phyloP scores from a whole-genome alignment of 1,140 invertebrate genomes.

The Drosophila pachea region DNA sequence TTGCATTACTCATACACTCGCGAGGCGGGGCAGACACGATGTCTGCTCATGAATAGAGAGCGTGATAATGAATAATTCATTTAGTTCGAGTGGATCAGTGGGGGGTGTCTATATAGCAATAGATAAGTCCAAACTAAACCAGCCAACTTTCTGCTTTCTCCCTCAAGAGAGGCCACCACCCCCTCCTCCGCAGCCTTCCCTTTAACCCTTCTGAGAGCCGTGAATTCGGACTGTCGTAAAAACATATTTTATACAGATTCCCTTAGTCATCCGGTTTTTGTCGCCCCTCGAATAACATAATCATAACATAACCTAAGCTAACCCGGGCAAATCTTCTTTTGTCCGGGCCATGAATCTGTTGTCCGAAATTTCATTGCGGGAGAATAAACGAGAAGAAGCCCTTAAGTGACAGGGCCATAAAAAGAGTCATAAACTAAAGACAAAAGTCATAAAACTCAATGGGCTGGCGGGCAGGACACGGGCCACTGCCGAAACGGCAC shows the following conservation, averaged over 20 bases:
- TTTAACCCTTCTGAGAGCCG: too few relatives aligned
- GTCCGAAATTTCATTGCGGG: slow-evolving; percentile 27
- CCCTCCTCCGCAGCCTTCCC: too few relatives aligned
- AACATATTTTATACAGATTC: slow-evolving; percentile 30
- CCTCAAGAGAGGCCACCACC: too few relatives aligned
- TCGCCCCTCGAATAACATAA: slow-evolving; percentile 30
- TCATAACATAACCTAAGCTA: slow-evolving; percentile 20
- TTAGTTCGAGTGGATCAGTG: background rate
- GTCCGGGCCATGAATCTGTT: slow-evolving; percentile 27
- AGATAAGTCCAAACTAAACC: background rate
- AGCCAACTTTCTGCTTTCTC: background rate
- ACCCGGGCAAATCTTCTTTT: slow-evolving; percentile 25
- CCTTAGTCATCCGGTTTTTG: slow-evolving; percentile 15
- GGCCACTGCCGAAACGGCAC: slow-evolving; percentile 1
- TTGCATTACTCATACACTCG: slow-evolving; percentile 16
- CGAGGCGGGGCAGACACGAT: slow-evolving; percentile 44
- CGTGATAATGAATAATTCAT: slow-evolving; percentile 32
- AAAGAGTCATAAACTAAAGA: slow-evolving; percentile 59
- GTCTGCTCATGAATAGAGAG: slow-evolving; percentile 54
- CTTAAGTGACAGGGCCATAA: slow-evolving; percentile 54
- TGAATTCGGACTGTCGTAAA: slow-evolving; percentile 10
- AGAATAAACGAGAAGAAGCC: slow-evolving; percentile 1
- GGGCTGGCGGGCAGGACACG: slow-evolving; percentile 21
- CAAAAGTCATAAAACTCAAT: slow-evolving; percentile 47
- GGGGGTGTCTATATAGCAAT: background rate